Evolutionary conservation across 2,113 vertebrate genomes (phyloP), one percentile per base, ranked within the genome.

Genomic region (Tautogolabrus adspersus): DNA sequence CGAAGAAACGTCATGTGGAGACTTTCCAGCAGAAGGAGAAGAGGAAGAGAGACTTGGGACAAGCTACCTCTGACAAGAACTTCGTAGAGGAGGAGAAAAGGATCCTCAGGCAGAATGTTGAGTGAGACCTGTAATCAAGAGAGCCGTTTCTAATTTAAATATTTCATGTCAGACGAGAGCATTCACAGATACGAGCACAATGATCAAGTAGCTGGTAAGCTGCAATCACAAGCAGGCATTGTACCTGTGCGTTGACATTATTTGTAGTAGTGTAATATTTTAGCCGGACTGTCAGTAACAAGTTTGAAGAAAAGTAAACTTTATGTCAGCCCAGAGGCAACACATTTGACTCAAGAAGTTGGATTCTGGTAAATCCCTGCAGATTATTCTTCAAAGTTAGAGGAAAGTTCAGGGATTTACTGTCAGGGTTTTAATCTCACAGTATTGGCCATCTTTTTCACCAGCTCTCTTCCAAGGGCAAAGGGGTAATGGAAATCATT

Each of bases 1-100:
- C 87, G 30, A 99, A 98, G 92, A 98, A 96, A 79, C 95, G 95
- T 3, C 95, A 95, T 74, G 90, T 96, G 65, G 96, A 97, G 81
- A 94, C 93, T 46, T 96, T 96, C 90, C 95, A 97, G 72, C 94
- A 96, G 89, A 94, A 95, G 51, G 98, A 97, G 83, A 95, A 95
- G 92, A 95, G 95, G 86, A 98, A 96, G 91, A 75, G 95, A 42
- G 94, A 95, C 13, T 13, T 94, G 69, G 95, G 95, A 23, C 95
- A 95, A 51, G 95, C 94, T 57, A 95, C 94, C 0, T 94, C 94
- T 12, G 95, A 95, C 77, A 95, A 95, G 88, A 95, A 85, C 66
- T 95, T 95, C 68, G 95, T 95, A 0, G 95, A 95, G 63, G 95
- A 95, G 70, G 95, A 95, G 88, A 95, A 95, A 85, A 86, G 95